Conservation (phyloP, 2,888 invertebrate species). For the Aplocera efformata region DNA sequence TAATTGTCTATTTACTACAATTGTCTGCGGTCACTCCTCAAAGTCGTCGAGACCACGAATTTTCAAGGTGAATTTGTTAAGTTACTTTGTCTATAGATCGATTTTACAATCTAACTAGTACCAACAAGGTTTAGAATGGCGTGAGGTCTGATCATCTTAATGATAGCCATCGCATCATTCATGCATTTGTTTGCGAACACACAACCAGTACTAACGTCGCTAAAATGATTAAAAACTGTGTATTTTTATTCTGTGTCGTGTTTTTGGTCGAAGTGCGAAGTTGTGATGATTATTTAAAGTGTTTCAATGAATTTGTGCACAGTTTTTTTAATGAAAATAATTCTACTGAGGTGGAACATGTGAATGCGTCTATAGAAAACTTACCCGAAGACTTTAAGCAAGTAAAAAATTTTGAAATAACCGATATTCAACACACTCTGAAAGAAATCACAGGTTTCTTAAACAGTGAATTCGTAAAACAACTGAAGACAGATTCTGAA, state of each 20-base stretch:
- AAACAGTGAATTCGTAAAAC: conserved; percentile 38
- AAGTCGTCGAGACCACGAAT: conserved; percentile 55
- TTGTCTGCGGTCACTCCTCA: conserved; percentile 48
- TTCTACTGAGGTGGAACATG: conserved; percentile 25
- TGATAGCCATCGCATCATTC: conserved; percentile 24
- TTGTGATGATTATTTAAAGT: conserved; percentile 48
- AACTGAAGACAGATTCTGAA: conserved; percentile 22
- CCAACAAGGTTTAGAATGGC: conserved; percentile 2
- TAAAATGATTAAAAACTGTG: conserved; percentile 38
- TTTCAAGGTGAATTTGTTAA: conserved; percentile 43
- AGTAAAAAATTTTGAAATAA: conserved; percentile 30
- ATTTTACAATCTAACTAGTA: conserved; percentile 3
- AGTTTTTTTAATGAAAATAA: conserved; percentile 36
- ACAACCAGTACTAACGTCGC: conserved; percentile 48
- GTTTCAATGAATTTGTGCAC: conserved; percentile 41
- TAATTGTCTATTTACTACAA: conserved; percentile 40
- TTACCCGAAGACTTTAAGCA: conserved; percentile 33
- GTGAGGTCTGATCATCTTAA: conserved; percentile 17
- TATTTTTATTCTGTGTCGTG: conserved; percentile 34
- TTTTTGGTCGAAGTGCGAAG: conserved; percentile 36
- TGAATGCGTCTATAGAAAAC: conserved; percentile 26
- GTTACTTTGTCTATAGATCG: conserved; percentile 23
- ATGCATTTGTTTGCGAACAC: conserved; percentile 56
- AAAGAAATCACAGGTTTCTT: conserved; percentile 42
- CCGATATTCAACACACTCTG: conserved; percentile 40